Evolutionary conservation across 1,140 invertebrate species (phyloP).

Genomic region (Ceratitis capitata): DNA sequence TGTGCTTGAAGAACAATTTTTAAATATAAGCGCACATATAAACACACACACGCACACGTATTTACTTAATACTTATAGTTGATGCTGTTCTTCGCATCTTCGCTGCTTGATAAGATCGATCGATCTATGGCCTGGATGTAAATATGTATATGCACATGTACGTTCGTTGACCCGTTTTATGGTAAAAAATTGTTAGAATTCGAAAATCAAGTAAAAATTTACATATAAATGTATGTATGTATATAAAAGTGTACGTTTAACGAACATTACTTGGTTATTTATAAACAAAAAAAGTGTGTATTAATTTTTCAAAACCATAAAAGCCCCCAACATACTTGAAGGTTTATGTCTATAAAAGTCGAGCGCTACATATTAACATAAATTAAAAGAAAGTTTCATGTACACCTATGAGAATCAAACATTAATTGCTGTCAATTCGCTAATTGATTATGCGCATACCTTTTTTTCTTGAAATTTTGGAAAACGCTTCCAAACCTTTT

Average conservation of each 20-base stretch:
- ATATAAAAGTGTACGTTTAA: too few species aligned
- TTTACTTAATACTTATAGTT: too few species aligned
- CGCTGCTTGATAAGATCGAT: not conserved
- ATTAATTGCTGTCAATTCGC: constrained; percentile 11
- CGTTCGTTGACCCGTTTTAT: constrained; percentile 9
- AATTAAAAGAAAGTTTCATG: not conserved
- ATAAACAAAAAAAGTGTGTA: not conserved
- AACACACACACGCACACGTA: not conserved
- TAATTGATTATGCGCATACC: not conserved
- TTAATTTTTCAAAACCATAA: not conserved
- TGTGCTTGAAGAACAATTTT: too few species aligned
- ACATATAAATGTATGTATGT: not conserved
- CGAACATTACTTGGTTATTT: too few species aligned
- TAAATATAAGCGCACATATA: not conserved
- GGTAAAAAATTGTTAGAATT: too few species aligned
- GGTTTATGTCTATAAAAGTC: not conserved
- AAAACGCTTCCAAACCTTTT: not conserved
- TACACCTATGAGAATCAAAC: not conserved
- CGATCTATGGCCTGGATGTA: not conserved
- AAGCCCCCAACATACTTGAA: not conserved
- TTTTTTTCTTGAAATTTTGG: not conserved
- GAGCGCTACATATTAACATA: not conserved
- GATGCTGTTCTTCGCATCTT: not conserved
- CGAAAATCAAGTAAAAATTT: not conserved
- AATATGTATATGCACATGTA: not conserved